phyloP scores from a whole-genome alignment of 2,888 invertebrate species.

The Synergus gifuensis region DNA sequence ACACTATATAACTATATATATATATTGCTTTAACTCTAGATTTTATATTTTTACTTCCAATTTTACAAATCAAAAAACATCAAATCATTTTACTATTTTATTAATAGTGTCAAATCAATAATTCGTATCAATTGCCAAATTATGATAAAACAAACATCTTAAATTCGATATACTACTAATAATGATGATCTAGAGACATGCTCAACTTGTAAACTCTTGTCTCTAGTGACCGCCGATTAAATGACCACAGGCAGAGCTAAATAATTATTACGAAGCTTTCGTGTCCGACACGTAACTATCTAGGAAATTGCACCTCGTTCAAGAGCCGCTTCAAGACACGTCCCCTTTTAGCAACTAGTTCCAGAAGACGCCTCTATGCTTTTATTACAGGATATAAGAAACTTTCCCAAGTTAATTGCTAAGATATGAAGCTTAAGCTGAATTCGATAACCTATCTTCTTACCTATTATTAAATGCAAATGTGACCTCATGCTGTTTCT shows the following conservation, averaged over 20 bases:
- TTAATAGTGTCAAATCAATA: too few relatives aligned
- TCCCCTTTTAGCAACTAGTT: conserved; percentile 46
- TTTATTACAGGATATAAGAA: conserved; percentile 44
- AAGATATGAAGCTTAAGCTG: conserved; percentile 45
- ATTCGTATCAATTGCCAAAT: background rate
- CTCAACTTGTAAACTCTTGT: conserved; percentile 34
- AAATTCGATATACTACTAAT: background rate
- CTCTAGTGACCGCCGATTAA: conserved; percentile 54
- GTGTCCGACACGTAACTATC: conserved; percentile 54
- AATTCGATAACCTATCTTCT: conserved; percentile 49
- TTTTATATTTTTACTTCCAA: too few relatives aligned
- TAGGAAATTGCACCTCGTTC: conserved; percentile 59
- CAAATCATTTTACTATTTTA: too few relatives aligned
- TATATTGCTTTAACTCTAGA: too few relatives aligned
- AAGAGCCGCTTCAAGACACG: conserved; percentile 60
- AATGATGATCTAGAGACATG: background rate
- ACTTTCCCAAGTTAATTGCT: too few relatives aligned
- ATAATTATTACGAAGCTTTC: conserved; percentile 57
- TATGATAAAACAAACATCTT: background rate
- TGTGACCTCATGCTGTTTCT: background rate
- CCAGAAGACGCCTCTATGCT: conserved; percentile 15
- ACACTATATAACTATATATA: too few relatives aligned
- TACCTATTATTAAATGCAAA: conserved; percentile 44
- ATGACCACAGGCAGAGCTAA: conserved; percentile 54
- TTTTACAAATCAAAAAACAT: too few relatives aligned